Conservation (phyloP, 2,888 invertebrate species). For the Chymomyza procnemis region DNA sequence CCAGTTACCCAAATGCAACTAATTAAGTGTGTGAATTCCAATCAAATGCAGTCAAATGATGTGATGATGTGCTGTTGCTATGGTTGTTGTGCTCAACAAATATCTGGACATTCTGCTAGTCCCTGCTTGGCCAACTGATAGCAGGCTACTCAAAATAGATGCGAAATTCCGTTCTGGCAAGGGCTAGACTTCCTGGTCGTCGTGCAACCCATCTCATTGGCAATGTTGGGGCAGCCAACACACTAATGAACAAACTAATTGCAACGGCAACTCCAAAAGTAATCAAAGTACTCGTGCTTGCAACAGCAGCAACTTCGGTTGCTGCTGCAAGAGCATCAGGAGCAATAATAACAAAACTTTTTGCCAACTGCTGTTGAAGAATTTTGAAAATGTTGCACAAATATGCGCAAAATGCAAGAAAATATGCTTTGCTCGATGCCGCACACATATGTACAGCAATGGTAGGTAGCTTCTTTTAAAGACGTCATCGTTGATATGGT, state of each 20-base stretch:
- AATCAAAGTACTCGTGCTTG: constrained; percentile 54
- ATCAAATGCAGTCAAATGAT: constrained; percentile 42
- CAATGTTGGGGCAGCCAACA: constrained; percentile 35
- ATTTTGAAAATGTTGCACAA: constrained; percentile 72
- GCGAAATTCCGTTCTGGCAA: neutral
- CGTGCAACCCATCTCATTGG: constrained; percentile 16
- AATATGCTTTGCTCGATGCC: constrained; percentile 59
- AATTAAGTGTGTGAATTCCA: constrained; percentile 72
- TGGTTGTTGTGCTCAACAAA: neutral
- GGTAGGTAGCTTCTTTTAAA: neutral
- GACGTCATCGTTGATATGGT: constrained; percentile 1
- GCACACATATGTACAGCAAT: constrained; percentile 28
- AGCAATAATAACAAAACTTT: constrained; percentile 73
- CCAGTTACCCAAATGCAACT: constrained; percentile 36
- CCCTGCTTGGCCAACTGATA: neutral
- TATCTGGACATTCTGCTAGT: neutral
- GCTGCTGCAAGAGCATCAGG: constrained; percentile 40
- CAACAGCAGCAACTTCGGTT: neutral
- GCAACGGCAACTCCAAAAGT: constrained; percentile 65
- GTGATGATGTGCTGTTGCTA: neutral
- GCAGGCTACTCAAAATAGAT: neutral
- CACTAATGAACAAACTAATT: constrained; percentile 73
- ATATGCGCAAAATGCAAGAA: constrained; percentile 72
- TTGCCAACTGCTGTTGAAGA: constrained; percentile 53
- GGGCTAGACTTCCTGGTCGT: neutral